phyloP scores from a whole-genome alignment of 1,140 invertebrate genomes.

The Eriocheir sinensis region DNA sequence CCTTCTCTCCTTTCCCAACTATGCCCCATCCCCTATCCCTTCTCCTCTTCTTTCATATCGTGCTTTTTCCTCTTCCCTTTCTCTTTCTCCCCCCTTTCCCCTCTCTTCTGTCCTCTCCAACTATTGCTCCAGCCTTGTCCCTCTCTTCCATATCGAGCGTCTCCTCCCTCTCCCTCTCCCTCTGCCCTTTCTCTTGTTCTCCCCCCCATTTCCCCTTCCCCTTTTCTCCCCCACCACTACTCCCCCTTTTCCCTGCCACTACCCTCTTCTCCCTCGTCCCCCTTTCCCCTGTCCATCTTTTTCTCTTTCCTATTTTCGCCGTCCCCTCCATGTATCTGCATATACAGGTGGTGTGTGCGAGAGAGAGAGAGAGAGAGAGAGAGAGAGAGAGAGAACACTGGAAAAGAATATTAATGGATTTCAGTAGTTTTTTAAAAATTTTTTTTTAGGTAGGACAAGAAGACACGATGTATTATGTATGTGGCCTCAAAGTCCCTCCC shows the following conservation, averaged over 20 bases:
- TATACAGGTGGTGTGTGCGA: not conserved
- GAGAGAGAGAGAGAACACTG: constrained; percentile 8
- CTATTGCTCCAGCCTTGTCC: no score
- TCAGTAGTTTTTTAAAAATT: not conserved
- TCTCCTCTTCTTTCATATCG: not conserved
- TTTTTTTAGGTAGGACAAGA: not conserved
- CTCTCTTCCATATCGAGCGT: no score
- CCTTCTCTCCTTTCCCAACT: no score
- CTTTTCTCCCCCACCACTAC: not conserved
- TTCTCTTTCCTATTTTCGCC: not conserved
- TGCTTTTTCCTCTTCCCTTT: not conserved
- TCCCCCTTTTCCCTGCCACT: not conserved
- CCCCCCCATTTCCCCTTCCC: not conserved
- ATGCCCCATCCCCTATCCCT: not conserved
- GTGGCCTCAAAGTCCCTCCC: not conserved
- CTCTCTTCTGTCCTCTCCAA: no score
- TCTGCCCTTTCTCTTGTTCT: not conserved
- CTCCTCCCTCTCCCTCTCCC: no score
- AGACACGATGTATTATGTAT: not conserved
- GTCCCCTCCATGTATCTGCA: not conserved
- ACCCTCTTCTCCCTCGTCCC: not conserved
- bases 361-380: not conserved
- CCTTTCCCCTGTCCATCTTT: not conserved
- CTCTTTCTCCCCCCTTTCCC: not conserved
- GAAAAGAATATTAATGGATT: not conserved